phyloP scores from a whole-genome alignment of 2,797 vertebrate genomes.

The Natrix natrix region DNA sequence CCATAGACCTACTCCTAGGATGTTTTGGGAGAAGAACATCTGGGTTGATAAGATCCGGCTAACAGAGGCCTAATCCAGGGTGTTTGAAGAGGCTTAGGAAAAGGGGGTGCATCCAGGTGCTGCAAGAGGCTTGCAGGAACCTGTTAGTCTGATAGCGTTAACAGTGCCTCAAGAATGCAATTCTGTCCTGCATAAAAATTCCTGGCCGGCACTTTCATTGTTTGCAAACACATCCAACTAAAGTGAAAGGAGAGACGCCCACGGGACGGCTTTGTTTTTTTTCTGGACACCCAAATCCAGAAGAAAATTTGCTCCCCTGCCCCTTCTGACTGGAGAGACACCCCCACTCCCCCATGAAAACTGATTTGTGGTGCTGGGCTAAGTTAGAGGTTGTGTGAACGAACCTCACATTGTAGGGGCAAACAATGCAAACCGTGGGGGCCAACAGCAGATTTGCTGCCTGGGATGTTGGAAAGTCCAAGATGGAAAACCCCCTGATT shows the following conservation, averaged over 20 bases:
- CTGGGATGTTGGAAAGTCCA: neutral
- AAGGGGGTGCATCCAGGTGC: neutral
- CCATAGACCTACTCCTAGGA: neutral
- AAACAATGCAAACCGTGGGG: neutral
- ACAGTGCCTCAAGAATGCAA: neutral
- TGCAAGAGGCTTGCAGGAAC: neutral
- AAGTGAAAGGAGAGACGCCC: neutral
- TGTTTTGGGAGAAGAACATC: no score
- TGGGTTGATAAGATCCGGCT: neutral
- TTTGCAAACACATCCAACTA: neutral
- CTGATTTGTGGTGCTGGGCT: neutral
- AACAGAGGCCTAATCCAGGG: neutral
- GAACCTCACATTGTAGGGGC: neutral
- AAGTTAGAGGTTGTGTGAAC: neutral
- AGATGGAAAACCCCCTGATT: neutral
- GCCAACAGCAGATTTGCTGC: neutral
- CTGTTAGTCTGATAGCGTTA: neutral
- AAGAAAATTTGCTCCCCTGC: neutral
- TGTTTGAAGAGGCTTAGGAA: neutral
- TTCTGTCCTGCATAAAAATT: neutral
- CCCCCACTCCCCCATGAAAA: neutral
- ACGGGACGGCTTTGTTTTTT: accelerated
- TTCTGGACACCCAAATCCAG: neutral
- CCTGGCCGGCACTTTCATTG: neutral
- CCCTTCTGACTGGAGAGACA: neutral